Percentiles rank a stretch among this genome's conserved stretches.
Evolutionary conservation across 2,797 vertebrate genomes (phyloP).

Genomic region (Phrynocephalus guinanensis): DNA sequence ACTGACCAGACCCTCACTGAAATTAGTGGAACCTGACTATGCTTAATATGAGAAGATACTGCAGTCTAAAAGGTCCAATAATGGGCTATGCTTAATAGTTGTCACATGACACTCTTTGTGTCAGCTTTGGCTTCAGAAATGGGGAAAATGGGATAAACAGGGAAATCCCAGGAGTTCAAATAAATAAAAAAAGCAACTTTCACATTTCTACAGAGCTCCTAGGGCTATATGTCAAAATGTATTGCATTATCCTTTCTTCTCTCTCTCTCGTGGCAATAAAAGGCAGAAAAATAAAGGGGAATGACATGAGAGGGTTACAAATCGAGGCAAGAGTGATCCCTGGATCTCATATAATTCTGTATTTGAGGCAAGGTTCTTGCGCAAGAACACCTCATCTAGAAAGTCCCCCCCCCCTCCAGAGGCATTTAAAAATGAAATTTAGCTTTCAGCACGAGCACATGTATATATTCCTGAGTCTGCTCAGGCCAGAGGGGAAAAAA

Average conservation of each 20-base stretch:
- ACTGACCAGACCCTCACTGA: neutral
- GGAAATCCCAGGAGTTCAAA: too few species aligned
- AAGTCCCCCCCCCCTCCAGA: neutral
- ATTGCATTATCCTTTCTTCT: neutral
- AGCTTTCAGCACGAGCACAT: neutral
- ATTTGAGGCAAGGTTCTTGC: neutral
- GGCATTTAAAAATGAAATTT: too few species aligned
- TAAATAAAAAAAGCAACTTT: too few species aligned
- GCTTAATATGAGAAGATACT: neutral
- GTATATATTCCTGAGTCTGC: constrained; percentile 26
- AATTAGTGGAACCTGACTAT: neutral
- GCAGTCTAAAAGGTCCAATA: neutral
- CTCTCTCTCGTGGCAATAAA: neutral
- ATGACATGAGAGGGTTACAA: neutral
- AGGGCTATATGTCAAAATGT: neutral
- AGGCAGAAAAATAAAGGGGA: neutral
- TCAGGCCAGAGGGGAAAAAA: constrained; percentile 40
- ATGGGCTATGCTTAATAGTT: neutral
- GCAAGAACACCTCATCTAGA: neutral
- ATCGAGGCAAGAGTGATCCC: neutral
- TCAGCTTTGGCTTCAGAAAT: neutral
- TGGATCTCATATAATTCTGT: neutral
- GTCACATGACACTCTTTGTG: neutral
- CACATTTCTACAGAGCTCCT: too few species aligned
- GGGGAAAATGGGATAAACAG: too few species aligned